These are phyloP conservation scores for Antechinus flavipes DNA, from an alignment of 2,113 vertebrate genomes.

Conservation along the genomic window DNA sequence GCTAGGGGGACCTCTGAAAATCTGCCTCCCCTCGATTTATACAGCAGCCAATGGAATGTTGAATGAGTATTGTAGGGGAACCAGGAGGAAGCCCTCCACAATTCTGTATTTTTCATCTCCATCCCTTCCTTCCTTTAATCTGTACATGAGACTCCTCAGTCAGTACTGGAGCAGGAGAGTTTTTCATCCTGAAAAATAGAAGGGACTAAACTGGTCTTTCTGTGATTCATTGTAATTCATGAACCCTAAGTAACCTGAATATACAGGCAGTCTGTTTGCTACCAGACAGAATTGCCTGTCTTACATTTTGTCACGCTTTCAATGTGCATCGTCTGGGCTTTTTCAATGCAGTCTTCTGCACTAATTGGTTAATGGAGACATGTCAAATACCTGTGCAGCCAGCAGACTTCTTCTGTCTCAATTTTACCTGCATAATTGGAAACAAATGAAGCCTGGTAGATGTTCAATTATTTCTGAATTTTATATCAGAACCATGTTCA, in stretches of 20 bases:
- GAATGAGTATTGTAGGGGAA: background rate
- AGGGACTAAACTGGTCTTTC: background rate
- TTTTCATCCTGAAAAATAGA: background rate
- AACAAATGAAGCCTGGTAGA: slow-evolving; percentile 65
- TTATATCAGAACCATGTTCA: slow-evolving; percentile 58
- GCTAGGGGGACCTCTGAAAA: background rate
- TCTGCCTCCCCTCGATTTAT: background rate
- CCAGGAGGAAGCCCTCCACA: background rate
- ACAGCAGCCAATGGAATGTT: background rate
- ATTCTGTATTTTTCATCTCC: background rate
- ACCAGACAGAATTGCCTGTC: background rate
- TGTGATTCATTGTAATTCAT: background rate
- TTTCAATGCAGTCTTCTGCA: background rate
- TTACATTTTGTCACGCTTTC: background rate
- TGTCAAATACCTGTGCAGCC: slow-evolving; percentile 26
- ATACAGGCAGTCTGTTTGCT: background rate
- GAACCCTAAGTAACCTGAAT: background rate
- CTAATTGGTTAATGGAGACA: background rate
- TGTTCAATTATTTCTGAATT: slow-evolving; percentile 70
- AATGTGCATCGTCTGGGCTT: background rate
- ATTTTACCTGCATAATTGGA: slow-evolving; percentile 67
- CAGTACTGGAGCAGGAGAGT: background rate
- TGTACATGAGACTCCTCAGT: background rate
- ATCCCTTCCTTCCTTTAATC: background rate
- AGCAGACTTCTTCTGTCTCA: slow-evolving; percentile 25